Conservation (phyloP, 2,797 vertebrate species). For the Melanogrammus aeglefinus region DNA sequence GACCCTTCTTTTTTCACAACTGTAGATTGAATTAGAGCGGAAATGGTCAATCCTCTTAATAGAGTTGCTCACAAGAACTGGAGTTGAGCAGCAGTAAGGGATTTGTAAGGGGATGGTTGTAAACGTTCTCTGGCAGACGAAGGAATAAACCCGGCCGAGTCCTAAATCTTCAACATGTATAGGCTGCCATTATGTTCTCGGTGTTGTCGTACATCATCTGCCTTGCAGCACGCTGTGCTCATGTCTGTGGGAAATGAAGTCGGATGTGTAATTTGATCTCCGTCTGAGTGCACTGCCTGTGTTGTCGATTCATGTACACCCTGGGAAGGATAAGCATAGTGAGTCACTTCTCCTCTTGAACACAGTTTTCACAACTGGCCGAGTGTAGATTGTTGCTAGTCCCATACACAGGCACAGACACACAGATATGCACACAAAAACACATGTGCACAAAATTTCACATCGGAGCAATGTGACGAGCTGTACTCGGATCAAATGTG, state of each 20-base stretch:
- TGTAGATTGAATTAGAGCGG: conserved; percentile 62
- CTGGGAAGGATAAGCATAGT: conserved; percentile 48
- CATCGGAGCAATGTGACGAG: conserved; percentile 64
- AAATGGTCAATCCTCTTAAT: conserved; percentile 65
- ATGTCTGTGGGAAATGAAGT: conserved; percentile 57
- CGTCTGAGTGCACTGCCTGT: conserved; percentile 44
- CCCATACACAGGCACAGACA: conserved; percentile 51
- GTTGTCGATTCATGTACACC: conserved; percentile 63
- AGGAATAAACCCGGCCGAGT: conserved; percentile 23
- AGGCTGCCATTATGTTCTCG: conserved; percentile 26
- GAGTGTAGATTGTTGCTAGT: conserved; percentile 52
- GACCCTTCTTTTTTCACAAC: conserved; percentile 66
- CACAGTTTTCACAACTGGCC: conserved; percentile 52
- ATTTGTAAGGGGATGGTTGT: conserved; percentile 36
- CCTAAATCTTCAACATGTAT: conserved; percentile 52
- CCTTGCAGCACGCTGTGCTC: conserved; percentile 40
- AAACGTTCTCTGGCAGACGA: conserved; percentile 28
- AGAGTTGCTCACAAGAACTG: conserved; percentile 46
- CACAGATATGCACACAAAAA: conserved; percentile 7
- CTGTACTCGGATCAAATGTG: conserved; percentile 67
- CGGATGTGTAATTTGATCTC: conserved; percentile 63
- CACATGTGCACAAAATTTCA: conserved; percentile 47
- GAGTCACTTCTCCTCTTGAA: conserved; percentile 54
- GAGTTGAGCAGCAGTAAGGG: conserved; percentile 46
- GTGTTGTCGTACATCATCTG: conserved; percentile 41